A percentile compares a stretch with the other conserved stretches of the same genome.
phyloP scores from a whole-genome alignment of 2,888 invertebrate species.

The Villa cingulata region DNA sequence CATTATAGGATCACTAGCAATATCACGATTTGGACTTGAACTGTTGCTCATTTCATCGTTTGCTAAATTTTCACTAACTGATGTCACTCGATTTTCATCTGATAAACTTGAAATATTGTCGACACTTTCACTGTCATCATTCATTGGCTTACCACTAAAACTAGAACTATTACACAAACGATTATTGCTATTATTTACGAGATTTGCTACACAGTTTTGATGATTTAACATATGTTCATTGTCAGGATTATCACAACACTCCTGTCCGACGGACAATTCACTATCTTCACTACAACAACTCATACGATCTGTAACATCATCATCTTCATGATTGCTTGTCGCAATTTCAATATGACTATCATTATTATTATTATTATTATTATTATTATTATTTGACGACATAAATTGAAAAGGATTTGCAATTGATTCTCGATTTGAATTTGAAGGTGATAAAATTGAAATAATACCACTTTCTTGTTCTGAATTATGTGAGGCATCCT shows the following conservation, averaged over 20 bases:
- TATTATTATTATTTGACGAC: not conserved
- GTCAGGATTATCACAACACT: constrained; percentile 27
- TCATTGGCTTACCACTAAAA: not conserved
- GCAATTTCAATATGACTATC: not conserved
- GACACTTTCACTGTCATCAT: constrained; percentile 12
- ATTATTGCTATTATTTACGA: not conserved
- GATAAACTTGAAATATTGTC: constrained; percentile 12
- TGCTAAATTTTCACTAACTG: constrained; percentile 2
- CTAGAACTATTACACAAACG: not conserved
- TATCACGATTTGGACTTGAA: constrained; percentile 8
- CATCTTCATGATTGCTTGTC: constrained; percentile 5
- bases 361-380: not conserved
- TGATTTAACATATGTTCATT: constrained; percentile 5
- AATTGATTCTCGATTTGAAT: not conserved
- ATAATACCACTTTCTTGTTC: not conserved
- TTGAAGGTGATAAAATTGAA: not conserved
- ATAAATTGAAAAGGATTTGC: not conserved
- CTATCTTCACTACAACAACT: constrained; percentile 66
- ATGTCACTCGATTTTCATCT: constrained; percentile 8
- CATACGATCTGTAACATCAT: constrained; percentile 35
- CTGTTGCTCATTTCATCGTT: constrained; percentile 12
- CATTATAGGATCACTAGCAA: constrained; percentile 16
- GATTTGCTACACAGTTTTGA: not conserved
- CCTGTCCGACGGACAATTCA: constrained; percentile 69
- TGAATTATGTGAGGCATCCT: not conserved